Base-by-base conservation (phyloP, 1,140 invertebrate species). In the Cataglyphis hispanica region DNA sequence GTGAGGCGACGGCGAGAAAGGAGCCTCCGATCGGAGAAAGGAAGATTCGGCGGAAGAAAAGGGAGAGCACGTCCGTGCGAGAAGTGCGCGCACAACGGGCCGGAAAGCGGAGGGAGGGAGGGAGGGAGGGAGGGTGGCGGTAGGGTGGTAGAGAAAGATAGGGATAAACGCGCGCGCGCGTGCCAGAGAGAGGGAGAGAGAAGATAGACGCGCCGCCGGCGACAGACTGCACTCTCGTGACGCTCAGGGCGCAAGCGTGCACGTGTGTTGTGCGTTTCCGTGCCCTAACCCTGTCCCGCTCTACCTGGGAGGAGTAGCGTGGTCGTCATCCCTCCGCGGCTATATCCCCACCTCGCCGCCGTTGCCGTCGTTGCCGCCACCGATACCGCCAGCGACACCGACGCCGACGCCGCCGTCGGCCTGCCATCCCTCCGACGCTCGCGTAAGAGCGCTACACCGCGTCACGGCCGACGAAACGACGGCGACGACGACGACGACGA, bases 181-280 rank as follows among this genome's bases (percentile, higher is more conserved):
- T 31, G 31, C 31, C 2, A 31, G 31, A 72, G 37, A 70, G 31
- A 16, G 43, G 46, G 22, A 16, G 25, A 60, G 46, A 66, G 58
- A 70, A 66, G 58, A 70, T 43, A 11, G 50, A 87, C 76, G 70
- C 46, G 81, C 77, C 89, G 87, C 27, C 81, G 91, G 88, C 81
- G 88, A 92, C 85, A 91, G 91, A 92, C 83, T 89, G 86, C 87
- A 90, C 84, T 86, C 72, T 87, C 81, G 86, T 86, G 81, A 63
- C 58, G 85, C 63, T 84, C 84, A 91, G 86, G 70, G 92, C 91
- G 89, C 92, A 92, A 90, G 91, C 91, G 93, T 92, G 90, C 91
- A 91, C 90, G 93, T 92, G 91, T 91, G 88, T 93, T 89, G 88
- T 88, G 92, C 86, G 90, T 91, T 88, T 78, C 85, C 85, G 86